Evolutionary conservation across 1,140 invertebrate species (phyloP).

Genomic region (Cheumatopsyche charites): DNA sequence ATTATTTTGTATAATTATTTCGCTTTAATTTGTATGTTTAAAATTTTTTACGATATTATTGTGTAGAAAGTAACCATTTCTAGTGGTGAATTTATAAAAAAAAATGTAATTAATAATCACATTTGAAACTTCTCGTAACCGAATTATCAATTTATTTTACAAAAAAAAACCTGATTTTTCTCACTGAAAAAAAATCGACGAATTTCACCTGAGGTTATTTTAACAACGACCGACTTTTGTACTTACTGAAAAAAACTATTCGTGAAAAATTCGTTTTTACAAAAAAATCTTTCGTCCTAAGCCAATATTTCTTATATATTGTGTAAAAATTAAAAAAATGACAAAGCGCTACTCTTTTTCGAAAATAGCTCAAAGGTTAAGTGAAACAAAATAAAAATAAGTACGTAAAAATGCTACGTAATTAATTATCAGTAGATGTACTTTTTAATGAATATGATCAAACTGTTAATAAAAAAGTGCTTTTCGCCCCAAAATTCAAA

Average conservation of each 20-base stretch:
- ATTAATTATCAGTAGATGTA: slow-evolving; percentile 14
- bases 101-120: slow-evolving; percentile 1
- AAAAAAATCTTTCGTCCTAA: slow-evolving; percentile 21
- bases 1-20: slow-evolving; percentile 29
- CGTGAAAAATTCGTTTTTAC: slow-evolving; percentile 1
- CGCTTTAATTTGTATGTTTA: slow-evolving; percentile 3
- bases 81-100: not conserved
- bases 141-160: slow-evolving; percentile 28
- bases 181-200: not conserved
- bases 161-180: slow-evolving; percentile 8
- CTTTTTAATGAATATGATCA: slow-evolving; percentile 6
- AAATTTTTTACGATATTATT: slow-evolving; percentile 14
- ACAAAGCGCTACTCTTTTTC: slow-evolving; percentile 3
- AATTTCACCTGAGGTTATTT: not conserved
- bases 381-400: slow-evolving; percentile 25
- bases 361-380: slow-evolving; percentile 27
- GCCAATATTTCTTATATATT: slow-evolving; percentile 10
- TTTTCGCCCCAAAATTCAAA: not conserved
- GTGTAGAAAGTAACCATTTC: not conserved
- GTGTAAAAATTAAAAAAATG: not conserved
- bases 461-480: slow-evolving; percentile 1
- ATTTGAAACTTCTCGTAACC: slow-evolving; percentile 31
- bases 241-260: slow-evolving; percentile 4
- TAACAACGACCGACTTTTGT: slow-evolving; percentile 18
- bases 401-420: slow-evolving; percentile 26